Percentiles rank a stretch among this genome's conserved stretches.
Conservation (phyloP, 2,113 vertebrate species). For the Galemys pyrenaicus region DNA sequence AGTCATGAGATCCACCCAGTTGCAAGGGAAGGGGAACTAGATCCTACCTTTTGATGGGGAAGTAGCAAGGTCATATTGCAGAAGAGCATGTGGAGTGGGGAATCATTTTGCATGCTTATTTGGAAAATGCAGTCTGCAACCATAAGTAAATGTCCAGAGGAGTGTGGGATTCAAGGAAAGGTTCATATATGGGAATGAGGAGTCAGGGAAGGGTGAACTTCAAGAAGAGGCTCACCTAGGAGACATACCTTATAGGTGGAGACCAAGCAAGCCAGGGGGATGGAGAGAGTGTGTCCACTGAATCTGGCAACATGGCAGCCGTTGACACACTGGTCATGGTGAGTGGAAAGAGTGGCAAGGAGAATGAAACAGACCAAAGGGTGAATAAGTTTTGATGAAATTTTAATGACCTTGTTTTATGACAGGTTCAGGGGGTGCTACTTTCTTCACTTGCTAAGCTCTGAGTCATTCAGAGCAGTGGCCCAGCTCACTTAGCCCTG, state of each 20-base stretch:
- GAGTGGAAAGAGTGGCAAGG: background rate
- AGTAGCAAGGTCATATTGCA: background rate
- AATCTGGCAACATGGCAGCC: background rate
- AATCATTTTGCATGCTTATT: background rate
- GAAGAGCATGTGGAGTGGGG: background rate
- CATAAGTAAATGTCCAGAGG: background rate
- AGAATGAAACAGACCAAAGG: background rate
- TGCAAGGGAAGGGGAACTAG: background rate
- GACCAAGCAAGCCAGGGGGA: background rate
- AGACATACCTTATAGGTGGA: background rate
- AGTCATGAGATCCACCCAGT: background rate
- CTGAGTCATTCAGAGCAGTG: background rate
- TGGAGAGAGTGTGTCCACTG: background rate
- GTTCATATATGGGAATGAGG: background rate
- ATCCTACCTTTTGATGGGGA: background rate
- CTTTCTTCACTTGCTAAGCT: background rate
- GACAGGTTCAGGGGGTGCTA: background rate
- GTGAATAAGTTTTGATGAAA: background rate
- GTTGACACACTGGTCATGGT: background rate
- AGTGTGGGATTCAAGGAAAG: background rate
- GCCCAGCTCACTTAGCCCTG: background rate
- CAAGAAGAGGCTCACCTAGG: background rate
- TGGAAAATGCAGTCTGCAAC: background rate
- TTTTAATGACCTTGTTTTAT: conserved; percentile 46
- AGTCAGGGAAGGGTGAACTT: background rate